Base-by-base conservation (phyloP, 2,797 vertebrate genomes). In the Muscicapa comitata region DNA sequence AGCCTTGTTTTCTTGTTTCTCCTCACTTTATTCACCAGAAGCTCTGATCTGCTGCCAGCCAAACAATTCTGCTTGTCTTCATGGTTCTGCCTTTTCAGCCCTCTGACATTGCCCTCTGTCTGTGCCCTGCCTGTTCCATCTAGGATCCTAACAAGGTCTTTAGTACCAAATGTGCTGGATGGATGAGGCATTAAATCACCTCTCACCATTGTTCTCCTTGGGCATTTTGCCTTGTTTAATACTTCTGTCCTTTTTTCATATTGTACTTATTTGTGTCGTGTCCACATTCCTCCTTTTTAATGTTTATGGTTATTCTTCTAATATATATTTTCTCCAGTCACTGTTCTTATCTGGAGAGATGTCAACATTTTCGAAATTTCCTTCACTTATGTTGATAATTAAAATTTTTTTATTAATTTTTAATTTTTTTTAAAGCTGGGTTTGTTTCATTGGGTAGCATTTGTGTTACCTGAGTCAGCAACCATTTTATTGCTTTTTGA, bases 351-450 rank as follows among this genome's bases (percentile, higher is more conserved):
- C 53, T 38, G 15, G 35, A 55, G 61, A 38, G 23, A 33, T 61
- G 42, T 28, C 47, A 48, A 13, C 13, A 1, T 58, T 72, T 45
- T 59, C 29, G 18, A 88, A 0, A 18, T 67, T 80, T 77, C 16
- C 37, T 71, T 93, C 13, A 19, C 12, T 55, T 62, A 12, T 3
- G 9, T 7, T 65, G 37, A 61, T 25, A 45, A 17, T 28, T 25
- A 0, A 12, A 63, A 43, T 12, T 2, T 0, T 2, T 18, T 10
- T 0, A 15, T 40, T 6, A 17, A 9, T 37, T 35, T 70, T 6
- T 48, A 13, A 14, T 63, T 63, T 45, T 73, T 68, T 80, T 65
- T n/a, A 20, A 65, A 70, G 12, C 13, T 68, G 12, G 0, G 8
- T 47, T 90, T 91, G 10, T 71, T 77, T 90, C 6, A 18, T 25